A percentile compares a stretch with the other conserved stretches of the same genome.
These are phyloP conservation scores for Masticophis lateralis DNA, from an alignment of 2,797 vertebrate species.

Conservation along the genomic window DNA sequence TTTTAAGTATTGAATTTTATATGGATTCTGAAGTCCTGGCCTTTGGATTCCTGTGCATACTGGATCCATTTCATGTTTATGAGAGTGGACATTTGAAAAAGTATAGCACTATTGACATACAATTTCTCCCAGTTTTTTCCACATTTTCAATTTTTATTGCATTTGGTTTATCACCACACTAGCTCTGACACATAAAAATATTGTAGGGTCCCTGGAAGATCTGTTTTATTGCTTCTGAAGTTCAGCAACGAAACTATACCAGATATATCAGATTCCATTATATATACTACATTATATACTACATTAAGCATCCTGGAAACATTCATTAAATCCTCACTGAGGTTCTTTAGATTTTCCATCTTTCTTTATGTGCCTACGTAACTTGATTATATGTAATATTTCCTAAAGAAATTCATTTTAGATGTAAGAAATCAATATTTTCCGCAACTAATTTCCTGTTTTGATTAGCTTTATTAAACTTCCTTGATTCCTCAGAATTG, in stretches of 20 bases:
- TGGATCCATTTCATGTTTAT: not conserved
- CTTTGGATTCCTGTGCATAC: not conserved
- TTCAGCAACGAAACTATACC: not conserved
- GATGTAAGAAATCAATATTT: not conserved
- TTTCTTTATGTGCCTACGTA: not conserved
- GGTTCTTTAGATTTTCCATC: not conserved
- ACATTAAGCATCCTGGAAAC: not conserved
- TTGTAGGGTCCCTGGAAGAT: not conserved
- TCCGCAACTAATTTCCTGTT: not conserved
- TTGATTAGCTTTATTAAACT: accelerated
- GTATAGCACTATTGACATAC: not conserved
- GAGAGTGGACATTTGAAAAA: not conserved
- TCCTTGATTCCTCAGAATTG: not conserved
- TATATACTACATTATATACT: not conserved
- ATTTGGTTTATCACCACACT: not conserved
- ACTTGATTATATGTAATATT: not conserved
- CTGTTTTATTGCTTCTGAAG: not conserved
- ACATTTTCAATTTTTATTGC: not conserved
- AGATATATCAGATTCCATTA: not conserved
- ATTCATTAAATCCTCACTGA: not conserved
- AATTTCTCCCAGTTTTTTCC: not conserved
- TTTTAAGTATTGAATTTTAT: not conserved
- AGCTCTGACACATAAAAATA: not conserved
- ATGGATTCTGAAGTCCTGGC: not conserved
- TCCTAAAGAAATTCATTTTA: not conserved